Evolutionary conservation across 2,113 vertebrate genomes (phyloP).

Genomic region (Lipophrys pholis): DNA sequence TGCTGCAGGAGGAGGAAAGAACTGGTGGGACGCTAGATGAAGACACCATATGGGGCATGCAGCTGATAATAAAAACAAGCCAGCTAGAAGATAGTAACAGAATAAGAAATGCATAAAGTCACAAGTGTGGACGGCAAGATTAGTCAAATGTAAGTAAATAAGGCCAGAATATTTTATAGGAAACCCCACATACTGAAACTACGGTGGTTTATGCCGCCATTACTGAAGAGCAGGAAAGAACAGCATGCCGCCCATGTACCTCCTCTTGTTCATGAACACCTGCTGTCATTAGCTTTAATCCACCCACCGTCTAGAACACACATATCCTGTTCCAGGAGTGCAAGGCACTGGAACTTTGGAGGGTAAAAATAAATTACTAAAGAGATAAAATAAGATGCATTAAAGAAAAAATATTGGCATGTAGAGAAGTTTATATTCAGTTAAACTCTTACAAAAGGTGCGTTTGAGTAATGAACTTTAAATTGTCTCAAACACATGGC

Average conservation of each 20-base stretch:
- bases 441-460: not conserved
- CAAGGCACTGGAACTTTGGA: too few species aligned
- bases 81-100: not conserved
- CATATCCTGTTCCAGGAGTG: too few species aligned
- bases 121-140: slow-evolving; percentile 3
- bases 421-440: not conserved
- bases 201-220: slow-evolving; percentile 7
- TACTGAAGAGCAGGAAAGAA: not conserved
- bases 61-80: slow-evolving; percentile 47
- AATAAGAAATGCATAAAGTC: slow-evolving; percentile 30
- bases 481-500: too few species aligned
- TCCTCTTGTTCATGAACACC: not conserved
- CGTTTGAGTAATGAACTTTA: too few species aligned
- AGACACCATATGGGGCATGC: slow-evolving; percentile 12
- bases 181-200: not conserved
- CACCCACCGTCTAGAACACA: too few species aligned
- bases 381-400: too few species aligned
- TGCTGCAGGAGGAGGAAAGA: slow-evolving; percentile 1
- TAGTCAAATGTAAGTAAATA: not conserved
- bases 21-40: slow-evolving; percentile 15
- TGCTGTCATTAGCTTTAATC: not conserved
- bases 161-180: not conserved
- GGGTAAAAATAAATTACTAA: too few species aligned
- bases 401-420: too few species aligned
- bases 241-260: not conserved